phyloP scores from a whole-genome alignment of 2,113 vertebrate species.

The Archilochus colubris region DNA sequence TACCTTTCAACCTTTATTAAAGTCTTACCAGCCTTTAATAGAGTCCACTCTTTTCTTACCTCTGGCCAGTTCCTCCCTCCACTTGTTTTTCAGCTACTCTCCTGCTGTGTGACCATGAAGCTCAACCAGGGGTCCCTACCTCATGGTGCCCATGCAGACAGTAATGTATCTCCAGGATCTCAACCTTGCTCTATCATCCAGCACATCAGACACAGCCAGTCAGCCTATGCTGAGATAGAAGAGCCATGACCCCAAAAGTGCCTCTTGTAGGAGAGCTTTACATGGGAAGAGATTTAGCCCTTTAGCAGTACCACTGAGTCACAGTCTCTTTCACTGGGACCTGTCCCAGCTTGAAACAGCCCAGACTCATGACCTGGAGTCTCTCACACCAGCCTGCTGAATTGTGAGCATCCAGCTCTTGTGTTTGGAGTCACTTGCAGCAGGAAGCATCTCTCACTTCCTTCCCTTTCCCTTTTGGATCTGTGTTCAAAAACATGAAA shows the following conservation, averaged over 20 bases:
- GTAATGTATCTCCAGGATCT: neutral
- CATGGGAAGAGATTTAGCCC: neutral
- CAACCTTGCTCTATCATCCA: fast-evolving
- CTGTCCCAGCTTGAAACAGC: neutral
- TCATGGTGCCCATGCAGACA: fast-evolving
- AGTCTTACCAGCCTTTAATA: neutral
- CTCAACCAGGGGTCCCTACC: neutral
- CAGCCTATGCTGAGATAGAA: neutral
- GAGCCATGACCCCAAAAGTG: neutral
- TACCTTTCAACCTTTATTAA: neutral
- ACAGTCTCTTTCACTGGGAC: neutral
- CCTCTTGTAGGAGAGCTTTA: neutral
- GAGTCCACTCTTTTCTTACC: neutral
- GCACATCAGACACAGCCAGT: neutral
- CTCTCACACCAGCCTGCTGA: neutral
- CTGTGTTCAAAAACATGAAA: neutral
- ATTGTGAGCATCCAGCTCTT: neutral
- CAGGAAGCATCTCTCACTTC: neutral
- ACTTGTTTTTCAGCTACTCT: neutral
- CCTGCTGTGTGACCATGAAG: neutral
- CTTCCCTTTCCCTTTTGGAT: neutral
- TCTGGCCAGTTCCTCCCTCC: neutral
- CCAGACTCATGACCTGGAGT: fast-evolving
- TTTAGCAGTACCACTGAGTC: neutral
- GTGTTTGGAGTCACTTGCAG: neutral